Base-by-base conservation (phyloP, 2,888 invertebrate genomes). In the Plagiodera versicolora region DNA sequence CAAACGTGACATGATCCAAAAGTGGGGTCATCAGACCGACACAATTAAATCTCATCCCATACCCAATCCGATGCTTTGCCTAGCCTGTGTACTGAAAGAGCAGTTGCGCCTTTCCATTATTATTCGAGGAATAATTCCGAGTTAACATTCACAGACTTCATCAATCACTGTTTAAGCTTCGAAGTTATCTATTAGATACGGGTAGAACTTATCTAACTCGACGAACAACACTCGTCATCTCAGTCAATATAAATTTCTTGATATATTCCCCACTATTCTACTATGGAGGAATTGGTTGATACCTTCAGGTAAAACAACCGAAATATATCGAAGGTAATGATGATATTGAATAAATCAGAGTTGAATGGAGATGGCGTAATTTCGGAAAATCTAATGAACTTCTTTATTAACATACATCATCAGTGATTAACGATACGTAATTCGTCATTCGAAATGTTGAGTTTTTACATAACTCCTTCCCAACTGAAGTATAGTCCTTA, bases 61-160 rank as follows among this genome's bases (percentile, higher is more conserved):
- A n/a, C 56, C 54, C 39, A 30, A 39, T 45, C 56, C 45, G 61
- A 44, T 54, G 53, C 60, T 50, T 60, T 56, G 63, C 57, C 50
- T 59, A 50, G 63, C 57, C 54, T 59, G 49, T 60, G 58, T 63
- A 61, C 46, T 52, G 53, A 48, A 49, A 63, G 56, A 65, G 61
- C 56, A 64, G 64, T 56, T 60, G 59, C 56, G 39, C 39, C 39
- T 44, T 62, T 68, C 58, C 52, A 65, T 64, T 67, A 64, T 66
- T 65, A 63, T 65, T 68, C 68, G 63, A 61, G 65, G 66, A 66
- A 69, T 71, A 71, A 70, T 72, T 72, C 68, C 70, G 71, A 74
- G 70, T 71, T 69, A 69, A 72, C 72, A 74, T 73, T 73, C 70
- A 70, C 69, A 67, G 71, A 74, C 73, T 73, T 72, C 74, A 74